A percentile compares a stretch with the other conserved stretches of the same genome.
Evolutionary conservation across 2,797 vertebrate genomes (phyloP).

Genomic region (Limosa lapponica): DNA sequence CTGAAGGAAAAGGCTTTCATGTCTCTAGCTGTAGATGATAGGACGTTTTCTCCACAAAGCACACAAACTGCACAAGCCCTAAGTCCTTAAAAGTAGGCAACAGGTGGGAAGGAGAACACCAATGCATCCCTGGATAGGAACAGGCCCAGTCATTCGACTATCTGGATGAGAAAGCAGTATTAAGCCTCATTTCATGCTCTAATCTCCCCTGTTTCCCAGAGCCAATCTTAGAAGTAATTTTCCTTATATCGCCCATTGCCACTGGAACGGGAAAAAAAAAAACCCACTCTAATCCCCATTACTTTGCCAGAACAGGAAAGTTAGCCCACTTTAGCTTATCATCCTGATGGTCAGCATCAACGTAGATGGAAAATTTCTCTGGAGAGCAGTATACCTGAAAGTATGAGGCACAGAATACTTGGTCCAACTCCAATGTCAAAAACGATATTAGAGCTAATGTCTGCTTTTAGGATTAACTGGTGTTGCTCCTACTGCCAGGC

Average conservation of each 20-base stretch:
- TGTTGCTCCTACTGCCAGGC: not conserved
- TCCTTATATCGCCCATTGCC: not conserved
- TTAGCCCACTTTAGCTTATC: not conserved
- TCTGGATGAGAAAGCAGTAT: not conserved
- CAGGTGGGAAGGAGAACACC: not conserved
- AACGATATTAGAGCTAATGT: not conserved
- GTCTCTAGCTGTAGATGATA: not conserved
- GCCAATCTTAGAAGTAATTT: not conserved
- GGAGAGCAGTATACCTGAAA: not conserved
- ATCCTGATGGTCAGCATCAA: not conserved
- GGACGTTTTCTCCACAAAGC: not conserved
- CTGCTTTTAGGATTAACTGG: not conserved
- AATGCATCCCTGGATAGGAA: not conserved
- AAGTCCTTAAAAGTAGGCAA: not conserved
- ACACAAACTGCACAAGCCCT: not conserved
- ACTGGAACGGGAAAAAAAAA: not conserved
- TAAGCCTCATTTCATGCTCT: not conserved
- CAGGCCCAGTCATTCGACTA: not conserved
- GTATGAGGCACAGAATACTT: not conserved
- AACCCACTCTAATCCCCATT: not conserved
- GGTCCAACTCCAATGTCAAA: not conserved
- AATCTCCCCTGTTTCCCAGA: not conserved
- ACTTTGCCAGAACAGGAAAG: not conserved
- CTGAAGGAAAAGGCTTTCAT: slow-evolving; percentile 19
- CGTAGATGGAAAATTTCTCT: not conserved